Percentiles rank a stretch among this genome's conserved stretches.
These are phyloP conservation scores for Brachypteracias leptosomus DNA, from an alignment of 2,113 vertebrate species.

Conservation along the genomic window DNA sequence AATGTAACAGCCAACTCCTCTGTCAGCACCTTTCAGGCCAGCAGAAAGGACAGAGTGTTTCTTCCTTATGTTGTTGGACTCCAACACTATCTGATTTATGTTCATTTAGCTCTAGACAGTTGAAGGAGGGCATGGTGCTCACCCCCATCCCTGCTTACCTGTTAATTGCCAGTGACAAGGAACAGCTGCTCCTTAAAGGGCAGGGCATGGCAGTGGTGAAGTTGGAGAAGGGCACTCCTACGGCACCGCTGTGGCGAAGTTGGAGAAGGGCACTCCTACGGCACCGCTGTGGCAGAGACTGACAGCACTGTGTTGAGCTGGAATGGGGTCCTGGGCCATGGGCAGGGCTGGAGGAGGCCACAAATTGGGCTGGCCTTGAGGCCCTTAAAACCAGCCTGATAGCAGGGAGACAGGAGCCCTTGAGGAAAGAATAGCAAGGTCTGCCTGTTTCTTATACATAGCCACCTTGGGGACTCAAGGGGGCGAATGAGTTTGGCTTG, in stretches of 20 bases:
- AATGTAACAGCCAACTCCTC: not conserved
- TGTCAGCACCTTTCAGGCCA: conserved; percentile 27
- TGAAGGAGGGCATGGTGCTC: not conserved
- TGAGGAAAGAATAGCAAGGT: not conserved
- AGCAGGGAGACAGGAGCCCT: fast-evolving
- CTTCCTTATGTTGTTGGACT: not conserved
- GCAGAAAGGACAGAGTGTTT: not conserved
- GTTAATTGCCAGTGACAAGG: not conserved
- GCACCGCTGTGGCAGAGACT: not conserved
- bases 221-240: not conserved
- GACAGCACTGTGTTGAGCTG: not conserved
- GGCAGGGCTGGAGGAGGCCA: not conserved
- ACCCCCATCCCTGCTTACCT: not conserved
- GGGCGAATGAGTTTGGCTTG: not conserved
- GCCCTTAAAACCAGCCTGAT: not conserved
- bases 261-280: not conserved
- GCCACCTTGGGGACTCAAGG: not conserved
- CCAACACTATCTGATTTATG: not conserved
- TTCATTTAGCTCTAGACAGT: not conserved
- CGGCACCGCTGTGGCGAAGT: not conserved
- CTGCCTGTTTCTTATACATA: not conserved
- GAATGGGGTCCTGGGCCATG: not conserved
- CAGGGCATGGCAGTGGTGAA: not conserved
- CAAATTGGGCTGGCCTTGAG: not conserved
- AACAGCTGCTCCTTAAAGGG: not conserved